Base-by-base conservation (phyloP, 2,113 vertebrate species). In the Cephalopholis sonnerati region DNA sequence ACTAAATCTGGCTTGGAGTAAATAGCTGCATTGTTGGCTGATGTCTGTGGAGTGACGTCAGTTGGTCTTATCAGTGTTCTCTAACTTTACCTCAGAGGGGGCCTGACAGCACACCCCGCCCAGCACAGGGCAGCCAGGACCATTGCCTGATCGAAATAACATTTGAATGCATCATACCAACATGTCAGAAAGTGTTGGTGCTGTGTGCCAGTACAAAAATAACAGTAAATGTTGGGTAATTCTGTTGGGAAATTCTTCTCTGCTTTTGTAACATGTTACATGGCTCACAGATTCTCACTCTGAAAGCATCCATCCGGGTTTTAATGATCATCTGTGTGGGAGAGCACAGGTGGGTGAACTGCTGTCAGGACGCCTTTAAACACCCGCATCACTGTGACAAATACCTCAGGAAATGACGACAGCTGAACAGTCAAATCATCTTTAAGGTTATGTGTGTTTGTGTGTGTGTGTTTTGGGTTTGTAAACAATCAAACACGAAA, bases 1-100 rank as follows among this genome's bases (percentile, higher is more conserved):
- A 90, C 87, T 74, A 73, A 92, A 90, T 85, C 77, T 92, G 82
- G 77, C 76, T 51, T 44, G 62, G 57, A 82, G 70, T 91, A 90
- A 91, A 92, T 81, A 68, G 92, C 81, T 79, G 82, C 83, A 89
- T 93, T 91, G 92, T 93, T 90, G 78, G 80, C 76, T 62, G 75
- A 83, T 76, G 88, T 81, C 80, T 88, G 74, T n/a, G 24, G 64
- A 75, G 61, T 91, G 90, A 91, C 83, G 82, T 90, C 87, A 87
- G 87, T 64, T 39, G 20, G 71, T 57, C 83, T 93, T 87, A 93
- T 91, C 90, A 86, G 79, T 55, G 85, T 87, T 85, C 64, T 82
- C 68, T 32, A 77, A 88, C 71, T 79, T 83, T 69, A 87, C 85
- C 83, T 87, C 81, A 68, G 81, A 82, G 53, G 77, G 65, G 81